Conservation (phyloP, 2,113 vertebrate genomes). For the Apus apus region DNA sequence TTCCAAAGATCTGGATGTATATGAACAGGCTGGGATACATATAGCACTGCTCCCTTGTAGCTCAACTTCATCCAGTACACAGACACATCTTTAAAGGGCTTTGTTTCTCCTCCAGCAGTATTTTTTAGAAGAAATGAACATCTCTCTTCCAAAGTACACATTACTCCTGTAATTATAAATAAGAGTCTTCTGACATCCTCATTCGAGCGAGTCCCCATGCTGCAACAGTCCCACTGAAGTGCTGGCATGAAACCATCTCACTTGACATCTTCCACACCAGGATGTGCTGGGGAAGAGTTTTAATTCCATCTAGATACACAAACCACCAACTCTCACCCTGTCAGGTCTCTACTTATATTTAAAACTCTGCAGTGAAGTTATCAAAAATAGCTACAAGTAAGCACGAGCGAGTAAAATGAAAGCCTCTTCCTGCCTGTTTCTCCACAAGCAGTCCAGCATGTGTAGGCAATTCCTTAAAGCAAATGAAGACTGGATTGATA, state of each 20-base stretch:
- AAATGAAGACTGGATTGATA: rapidly evolving
- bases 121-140: background rate
- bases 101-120: background rate
- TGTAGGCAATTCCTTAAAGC: rapidly evolving
- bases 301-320: no score
- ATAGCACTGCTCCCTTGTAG: background rate
- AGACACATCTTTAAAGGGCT: background rate
- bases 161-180: background rate
- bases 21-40: rapidly evolving
- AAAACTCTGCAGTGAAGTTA: background rate
- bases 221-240: background rate
- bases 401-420: no score
- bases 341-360: no score
- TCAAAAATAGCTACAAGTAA: background rate
- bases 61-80: background rate
- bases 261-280: background rate
- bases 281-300: no score
- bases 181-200: background rate
- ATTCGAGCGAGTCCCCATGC: background rate
- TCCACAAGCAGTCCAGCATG: no score
- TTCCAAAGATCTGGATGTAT: background rate
- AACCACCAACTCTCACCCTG: background rate
- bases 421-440: background rate
- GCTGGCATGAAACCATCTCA: background rate
- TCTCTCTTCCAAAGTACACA: background rate